Conservation (phyloP, 2,797 vertebrate species). For the Bradypodion ventrale region DNA sequence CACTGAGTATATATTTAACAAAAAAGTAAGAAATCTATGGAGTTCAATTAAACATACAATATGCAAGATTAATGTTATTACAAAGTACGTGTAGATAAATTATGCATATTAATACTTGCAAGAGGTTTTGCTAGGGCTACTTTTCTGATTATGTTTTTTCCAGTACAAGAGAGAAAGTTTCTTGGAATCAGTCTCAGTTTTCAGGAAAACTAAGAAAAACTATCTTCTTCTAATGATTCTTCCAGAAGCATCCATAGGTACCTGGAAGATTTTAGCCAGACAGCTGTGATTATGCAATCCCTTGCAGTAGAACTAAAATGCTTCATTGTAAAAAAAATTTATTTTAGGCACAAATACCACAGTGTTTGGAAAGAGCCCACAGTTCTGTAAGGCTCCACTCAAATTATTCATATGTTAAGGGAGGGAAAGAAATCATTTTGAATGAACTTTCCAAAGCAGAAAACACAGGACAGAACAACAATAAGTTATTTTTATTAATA, state of each 20-base stretch:
- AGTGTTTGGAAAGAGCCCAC: constrained; percentile 61
- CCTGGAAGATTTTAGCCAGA: constrained; percentile 58
- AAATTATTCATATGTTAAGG: constrained; percentile 47
- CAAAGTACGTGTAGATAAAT: constrained; percentile 74
- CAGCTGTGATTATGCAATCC: constrained; percentile 55
- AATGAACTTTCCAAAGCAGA: constrained; percentile 63
- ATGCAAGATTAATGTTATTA: constrained; percentile 77
- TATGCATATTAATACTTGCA: constrained; percentile 73
- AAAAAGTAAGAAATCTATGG: constrained; percentile 75
- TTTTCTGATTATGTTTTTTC: constrained; percentile 73
- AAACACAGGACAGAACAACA: constrained; percentile 52
- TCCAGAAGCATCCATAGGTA: constrained; percentile 55
- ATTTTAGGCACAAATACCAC: constrained; percentile 71
- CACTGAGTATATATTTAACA: constrained; percentile 77
- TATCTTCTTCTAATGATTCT: constrained; percentile 22
- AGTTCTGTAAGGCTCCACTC: constrained; percentile 56
- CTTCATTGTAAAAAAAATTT: constrained; percentile 52
- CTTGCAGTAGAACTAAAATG: constrained; percentile 40
- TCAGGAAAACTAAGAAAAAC: constrained; percentile 59
- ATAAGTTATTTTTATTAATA: constrained; percentile 70
- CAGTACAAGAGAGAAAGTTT: constrained; percentile 76
- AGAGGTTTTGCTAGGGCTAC: constrained; percentile 64
- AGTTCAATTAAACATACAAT: constrained; percentile 77
- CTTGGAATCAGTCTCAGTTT: constrained; percentile 70
- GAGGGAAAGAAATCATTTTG: constrained; percentile 55